Percentiles rank a stretch among this genome's conserved stretches.
Evolutionary conservation across 2,888 invertebrate genomes (phyloP).

Genomic region (Scrobipalpa atriplicella): DNA sequence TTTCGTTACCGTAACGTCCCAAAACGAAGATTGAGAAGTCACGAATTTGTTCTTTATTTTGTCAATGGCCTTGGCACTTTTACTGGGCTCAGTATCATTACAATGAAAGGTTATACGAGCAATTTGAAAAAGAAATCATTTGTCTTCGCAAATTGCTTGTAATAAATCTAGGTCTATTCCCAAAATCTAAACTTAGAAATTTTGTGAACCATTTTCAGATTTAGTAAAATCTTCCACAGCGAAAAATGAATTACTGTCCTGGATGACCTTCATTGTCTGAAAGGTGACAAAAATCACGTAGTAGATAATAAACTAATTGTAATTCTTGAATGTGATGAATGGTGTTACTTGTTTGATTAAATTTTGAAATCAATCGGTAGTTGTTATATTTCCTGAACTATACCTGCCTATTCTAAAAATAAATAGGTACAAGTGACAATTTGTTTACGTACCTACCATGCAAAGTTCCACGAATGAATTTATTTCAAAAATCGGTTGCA

Average conservation of each 20-base stretch:
- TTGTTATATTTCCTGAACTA: too few species aligned
- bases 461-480: too few species aligned
- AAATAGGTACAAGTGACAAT: too few species aligned
- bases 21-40: conserved; percentile 52
- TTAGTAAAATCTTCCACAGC: neutral
- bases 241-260: too few species aligned
- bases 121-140: neutral
- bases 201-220: neutral
- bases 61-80: conserved; percentile 35
- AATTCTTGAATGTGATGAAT: too few species aligned
- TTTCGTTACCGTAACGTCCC: conserved; percentile 54
- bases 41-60: conserved; percentile 50
- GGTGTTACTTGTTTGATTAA: too few species aligned
- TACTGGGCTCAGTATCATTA: conserved; percentile 23
- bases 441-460: too few species aligned
- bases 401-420: too few species aligned
- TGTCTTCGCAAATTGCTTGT: conserved; percentile 18
- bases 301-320: too few species aligned
- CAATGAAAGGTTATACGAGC: neutral
- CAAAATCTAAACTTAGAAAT: neutral
- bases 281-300: too few species aligned
- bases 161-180: neutral
- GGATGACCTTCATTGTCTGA: neutral
- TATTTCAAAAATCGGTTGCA: neutral
- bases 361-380: too few species aligned